Conservation (phyloP, 2,888 invertebrate species). For the Tinea trinotella region DNA sequence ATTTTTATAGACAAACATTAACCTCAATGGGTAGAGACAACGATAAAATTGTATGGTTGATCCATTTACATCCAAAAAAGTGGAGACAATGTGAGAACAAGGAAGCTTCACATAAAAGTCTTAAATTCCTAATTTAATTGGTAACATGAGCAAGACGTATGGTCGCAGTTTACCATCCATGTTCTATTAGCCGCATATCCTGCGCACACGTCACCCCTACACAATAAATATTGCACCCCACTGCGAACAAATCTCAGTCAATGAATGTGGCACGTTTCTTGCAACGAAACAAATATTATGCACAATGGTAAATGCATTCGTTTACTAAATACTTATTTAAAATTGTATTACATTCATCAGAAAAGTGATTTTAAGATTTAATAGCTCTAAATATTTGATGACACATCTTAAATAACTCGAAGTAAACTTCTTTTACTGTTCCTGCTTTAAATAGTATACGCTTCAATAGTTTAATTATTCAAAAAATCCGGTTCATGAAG, state of each 20-base stretch:
- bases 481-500: constrained; percentile 10
- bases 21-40: no score
- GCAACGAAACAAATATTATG: constrained; percentile 53
- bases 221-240: constrained; percentile 57
- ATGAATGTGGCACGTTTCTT: constrained; percentile 40
- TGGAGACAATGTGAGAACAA: not conserved
- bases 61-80: no score
- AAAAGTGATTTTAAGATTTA: no score
- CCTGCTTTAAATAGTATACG: constrained; percentile 13
- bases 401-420: no score
- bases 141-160: constrained; percentile 15
- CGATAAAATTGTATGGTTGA: no score
- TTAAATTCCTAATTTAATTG: constrained; percentile 11
- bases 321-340: no score
- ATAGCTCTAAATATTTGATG: no score
- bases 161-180: constrained; percentile 15
- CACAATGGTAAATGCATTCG: no score
- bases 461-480: constrained; percentile 15
- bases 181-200: constrained; percentile 51
- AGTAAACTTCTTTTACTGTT: no score
- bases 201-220: constrained; percentile 44
- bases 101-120: constrained; percentile 6
- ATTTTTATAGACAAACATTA: no score
- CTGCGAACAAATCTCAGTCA: constrained; percentile 40
- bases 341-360: no score